Percentiles rank a stretch among this genome's conserved stretches.
Evolutionary conservation across 1,140 invertebrate genomes (phyloP).

Genomic region (Zaprionus tsacasi): DNA sequence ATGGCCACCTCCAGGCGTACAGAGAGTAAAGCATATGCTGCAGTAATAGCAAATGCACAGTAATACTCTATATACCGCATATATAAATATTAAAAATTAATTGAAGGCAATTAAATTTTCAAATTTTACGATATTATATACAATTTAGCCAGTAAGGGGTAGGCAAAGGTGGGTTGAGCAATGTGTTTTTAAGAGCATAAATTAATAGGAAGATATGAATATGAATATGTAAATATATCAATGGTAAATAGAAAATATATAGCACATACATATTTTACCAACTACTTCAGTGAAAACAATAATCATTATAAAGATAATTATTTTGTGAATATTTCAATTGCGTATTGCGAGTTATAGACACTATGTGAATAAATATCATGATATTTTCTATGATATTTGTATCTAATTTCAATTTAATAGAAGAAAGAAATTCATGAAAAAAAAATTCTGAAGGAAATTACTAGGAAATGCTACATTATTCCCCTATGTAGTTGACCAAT

Average conservation of each 20-base stretch:
- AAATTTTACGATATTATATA: neutral
- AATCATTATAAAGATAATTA: too few relatives aligned
- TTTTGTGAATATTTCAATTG: too few relatives aligned
- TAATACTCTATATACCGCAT: neutral
- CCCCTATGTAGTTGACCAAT: too few relatives aligned
- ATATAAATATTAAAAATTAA: neutral
- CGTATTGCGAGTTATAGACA: too few relatives aligned
- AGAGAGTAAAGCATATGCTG: neutral
- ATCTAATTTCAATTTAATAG: too few relatives aligned
- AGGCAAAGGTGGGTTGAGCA: neutral
- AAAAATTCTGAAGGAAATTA: too few relatives aligned
- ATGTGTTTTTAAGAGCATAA: neutral
- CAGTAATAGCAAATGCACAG: constrained; percentile 5
- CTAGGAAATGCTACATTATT: too few relatives aligned
- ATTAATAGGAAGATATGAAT: neutral
- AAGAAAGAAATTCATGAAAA: too few relatives aligned
- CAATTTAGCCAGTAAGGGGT: neutral
- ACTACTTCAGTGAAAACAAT: too few relatives aligned
- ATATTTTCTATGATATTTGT: too few relatives aligned
- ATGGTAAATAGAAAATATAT: neutral
- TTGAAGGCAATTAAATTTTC: neutral
- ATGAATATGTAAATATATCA: neutral
- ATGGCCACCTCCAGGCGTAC: constrained; percentile 32
- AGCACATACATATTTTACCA: too few relatives aligned
- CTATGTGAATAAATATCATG: too few relatives aligned